These are phyloP conservation scores for Congeria kusceri DNA, from an alignment of 2,888 invertebrate genomes.

Conservation along the genomic window DNA sequence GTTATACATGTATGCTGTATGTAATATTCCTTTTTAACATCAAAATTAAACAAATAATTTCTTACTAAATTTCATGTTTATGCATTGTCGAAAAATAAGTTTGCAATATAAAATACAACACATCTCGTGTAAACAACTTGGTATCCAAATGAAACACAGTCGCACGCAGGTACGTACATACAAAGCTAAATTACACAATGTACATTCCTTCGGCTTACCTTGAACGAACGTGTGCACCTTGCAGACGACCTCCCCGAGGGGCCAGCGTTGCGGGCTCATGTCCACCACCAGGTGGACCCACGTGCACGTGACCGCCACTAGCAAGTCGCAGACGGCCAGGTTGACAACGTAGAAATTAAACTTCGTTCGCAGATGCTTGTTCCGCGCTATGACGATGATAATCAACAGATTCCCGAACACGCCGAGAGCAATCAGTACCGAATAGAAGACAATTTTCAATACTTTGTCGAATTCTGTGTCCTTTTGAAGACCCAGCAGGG, in stretches of 20 bases:
- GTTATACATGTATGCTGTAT: not conserved
- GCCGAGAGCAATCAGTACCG: conserved; percentile 47
- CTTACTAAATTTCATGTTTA: no score
- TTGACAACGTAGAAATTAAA: conserved; percentile 70
- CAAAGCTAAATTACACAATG: no score
- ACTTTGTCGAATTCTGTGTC: conserved; percentile 32
- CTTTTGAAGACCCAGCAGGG: conserved; percentile 8
- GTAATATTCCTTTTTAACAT: not conserved
- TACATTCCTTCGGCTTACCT: conserved; percentile 48
- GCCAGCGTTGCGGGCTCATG: conserved; percentile 49
- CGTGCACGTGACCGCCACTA: conserved; percentile 63
- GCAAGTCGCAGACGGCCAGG: conserved; percentile 61
- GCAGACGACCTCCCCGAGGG: conserved; percentile 62
- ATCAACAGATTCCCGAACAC: conserved; percentile 59
- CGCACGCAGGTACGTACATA: no score
- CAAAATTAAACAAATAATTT: no score
- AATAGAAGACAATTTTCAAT: conserved; percentile 58
- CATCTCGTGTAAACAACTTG: no score
- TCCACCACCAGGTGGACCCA: conserved; percentile 65
- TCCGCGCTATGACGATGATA: conserved; percentile 55
- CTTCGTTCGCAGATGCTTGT: conserved; percentile 68
- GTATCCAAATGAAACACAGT: no score
- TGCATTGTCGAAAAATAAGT: no score
- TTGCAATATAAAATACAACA: no score
- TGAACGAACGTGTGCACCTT: conserved; percentile 67